These are phyloP conservation scores for rabbit (Oryctolagus cuniculus) DNA, from an alignment of 2,113 vertebrate genomes.

Conservation along the genomic window mOryCun1.1 NC_091434.1:184049001-184049500, in stretches of 20 bases:
- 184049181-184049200: not conserved
- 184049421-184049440: not conserved
- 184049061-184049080: not conserved
- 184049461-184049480: not conserved
- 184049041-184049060: not conserved
- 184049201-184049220: not conserved
- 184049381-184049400: too few species aligned
- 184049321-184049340: too few species aligned
- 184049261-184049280: not conserved
- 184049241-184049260: not conserved
- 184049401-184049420: not conserved
- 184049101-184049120: not conserved
- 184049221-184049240: not conserved
- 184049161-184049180: not conserved
- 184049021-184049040: not conserved
- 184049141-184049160: not conserved
- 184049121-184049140: not conserved
- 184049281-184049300: rapidly evolving
- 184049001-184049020: not conserved
- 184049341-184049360: not conserved
- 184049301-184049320: not conserved
- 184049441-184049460: not conserved
- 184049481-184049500: rapidly evolving
- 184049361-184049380: not conserved
- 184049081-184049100: not conserved